Percentiles rank a stretch among this genome's conserved stretches.
phyloP scores from a whole-genome alignment of 2,888 invertebrate species.

The Papilio elwesi region DNA sequence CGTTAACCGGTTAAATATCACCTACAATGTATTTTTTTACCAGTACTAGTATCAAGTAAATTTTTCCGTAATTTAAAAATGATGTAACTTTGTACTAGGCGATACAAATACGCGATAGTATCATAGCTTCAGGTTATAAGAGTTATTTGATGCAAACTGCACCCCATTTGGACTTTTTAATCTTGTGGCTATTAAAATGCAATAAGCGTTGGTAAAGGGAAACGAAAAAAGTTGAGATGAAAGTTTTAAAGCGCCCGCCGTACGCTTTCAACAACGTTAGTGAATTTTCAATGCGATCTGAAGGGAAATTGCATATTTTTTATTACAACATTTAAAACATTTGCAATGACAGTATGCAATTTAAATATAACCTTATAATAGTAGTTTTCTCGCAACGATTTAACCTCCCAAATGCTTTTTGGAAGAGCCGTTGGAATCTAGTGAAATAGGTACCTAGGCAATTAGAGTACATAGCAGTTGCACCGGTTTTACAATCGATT shows the following conservation, averaged over 20 bases:
- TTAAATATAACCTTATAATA: not conserved
- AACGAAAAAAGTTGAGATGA: conserved; percentile 23
- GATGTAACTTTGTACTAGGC: not conserved
- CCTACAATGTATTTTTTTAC: not conserved
- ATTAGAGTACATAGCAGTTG: no score
- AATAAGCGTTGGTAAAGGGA: conserved; percentile 16
- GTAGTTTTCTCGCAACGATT: no score
- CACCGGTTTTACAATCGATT: no score
- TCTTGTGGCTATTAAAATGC: conserved; percentile 24
- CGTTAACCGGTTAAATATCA: not conserved
- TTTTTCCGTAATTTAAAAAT: not conserved
- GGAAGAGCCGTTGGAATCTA: no score
- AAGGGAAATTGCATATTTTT: not conserved
- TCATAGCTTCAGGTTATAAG: not conserved
- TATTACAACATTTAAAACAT: not conserved
- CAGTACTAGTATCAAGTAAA: no score
- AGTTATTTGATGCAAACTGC: conserved; percentile 13
- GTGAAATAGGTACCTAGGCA: no score
- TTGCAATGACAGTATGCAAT: not conserved
- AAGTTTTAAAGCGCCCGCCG: conserved; percentile 11
- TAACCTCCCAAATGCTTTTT: no score
- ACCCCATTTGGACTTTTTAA: conserved; percentile 22
- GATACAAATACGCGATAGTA: not conserved
- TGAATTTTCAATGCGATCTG: not conserved
- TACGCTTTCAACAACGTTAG: conserved; percentile 18